These are phyloP conservation scores for Pygmarrhopalites habei DNA, from an alignment of 1,140 invertebrate species.

Conservation along the genomic window DNA sequence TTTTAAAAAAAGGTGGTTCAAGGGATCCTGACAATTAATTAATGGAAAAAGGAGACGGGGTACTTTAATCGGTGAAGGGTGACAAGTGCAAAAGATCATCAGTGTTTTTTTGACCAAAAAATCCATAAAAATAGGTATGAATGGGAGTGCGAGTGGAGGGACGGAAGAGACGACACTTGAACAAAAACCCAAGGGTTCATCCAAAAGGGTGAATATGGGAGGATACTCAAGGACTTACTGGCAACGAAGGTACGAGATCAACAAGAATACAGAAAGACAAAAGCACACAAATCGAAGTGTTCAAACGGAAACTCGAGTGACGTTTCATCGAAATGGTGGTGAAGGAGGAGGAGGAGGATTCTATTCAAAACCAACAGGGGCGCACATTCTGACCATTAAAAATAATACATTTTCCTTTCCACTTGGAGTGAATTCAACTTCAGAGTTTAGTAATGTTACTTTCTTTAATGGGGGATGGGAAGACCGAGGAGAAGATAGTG, in stretches of 20 bases:
- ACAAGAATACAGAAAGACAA: slow-evolving; percentile 16
- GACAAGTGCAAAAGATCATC: too few relatives aligned
- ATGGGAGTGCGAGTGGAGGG: too few relatives aligned
- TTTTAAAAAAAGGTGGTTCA: too few relatives aligned
- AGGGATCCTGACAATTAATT: too few relatives aligned
- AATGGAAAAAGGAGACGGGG: too few relatives aligned
- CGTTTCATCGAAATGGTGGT: slow-evolving; percentile 18
- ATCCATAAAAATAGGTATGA: too few relatives aligned
- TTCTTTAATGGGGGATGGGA: slow-evolving; percentile 17
- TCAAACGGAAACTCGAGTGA: slow-evolving; percentile 28
- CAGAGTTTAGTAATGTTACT: slow-evolving; percentile 29
- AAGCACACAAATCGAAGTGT: slow-evolving; percentile 20
- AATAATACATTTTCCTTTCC: slow-evolving; percentile 24
- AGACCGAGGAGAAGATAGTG: slow-evolving; percentile 25
- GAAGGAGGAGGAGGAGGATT: slow-evolving; percentile 8
- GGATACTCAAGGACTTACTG: slow-evolving; percentile 27
- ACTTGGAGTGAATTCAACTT: slow-evolving; percentile 1
- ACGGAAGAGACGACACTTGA: too few relatives aligned
- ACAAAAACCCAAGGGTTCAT: not conserved
- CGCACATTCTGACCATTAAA: slow-evolving; percentile 12
- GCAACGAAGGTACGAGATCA: slow-evolving; percentile 28
- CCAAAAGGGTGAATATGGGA: slow-evolving; percentile 14
- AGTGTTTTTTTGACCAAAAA: too few relatives aligned
- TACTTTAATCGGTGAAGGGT: too few relatives aligned
- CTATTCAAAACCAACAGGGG: slow-evolving; percentile 6